phyloP scores from a whole-genome alignment of 1,140 invertebrate species.

The Uloborus diversus region DNA sequence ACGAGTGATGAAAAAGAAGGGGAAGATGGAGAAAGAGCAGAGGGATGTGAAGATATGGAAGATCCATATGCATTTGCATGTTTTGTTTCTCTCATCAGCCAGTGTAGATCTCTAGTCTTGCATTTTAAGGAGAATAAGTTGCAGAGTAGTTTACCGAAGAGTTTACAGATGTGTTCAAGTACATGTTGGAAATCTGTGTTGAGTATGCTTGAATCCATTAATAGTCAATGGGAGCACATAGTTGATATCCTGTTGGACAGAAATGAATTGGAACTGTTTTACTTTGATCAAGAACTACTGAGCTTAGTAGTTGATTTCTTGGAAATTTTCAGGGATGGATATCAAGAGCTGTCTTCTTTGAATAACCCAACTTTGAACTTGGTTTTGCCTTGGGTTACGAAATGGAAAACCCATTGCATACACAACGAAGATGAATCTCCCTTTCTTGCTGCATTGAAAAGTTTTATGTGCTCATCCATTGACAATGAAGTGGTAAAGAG shows the following conservation, averaged over 20 bases:
- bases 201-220: constrained; percentile 37
- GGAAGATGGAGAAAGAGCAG: neutral
- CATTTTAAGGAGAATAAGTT: constrained; percentile 53
- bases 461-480: constrained; percentile 39
- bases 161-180: constrained; percentile 24
- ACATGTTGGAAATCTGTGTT: constrained; percentile 43
- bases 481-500: constrained; percentile 47
- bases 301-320: constrained; percentile 46
- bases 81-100: constrained; percentile 30
- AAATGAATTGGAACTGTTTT: constrained; percentile 33
- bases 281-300: constrained; percentile 37
- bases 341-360: constrained; percentile 43
- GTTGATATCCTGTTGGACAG: constrained; percentile 30
- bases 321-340: constrained; percentile 45
- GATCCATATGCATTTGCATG: constrained; percentile 45
- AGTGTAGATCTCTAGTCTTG: constrained; percentile 33
- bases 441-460: constrained; percentile 31
- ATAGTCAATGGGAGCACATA: constrained; percentile 46
- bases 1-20: constrained; percentile 24
- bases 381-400: constrained; percentile 49
- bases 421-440: constrained; percentile 46
- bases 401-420: constrained; percentile 44
- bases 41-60: neutral
- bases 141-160: constrained; percentile 37
- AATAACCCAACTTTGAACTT: constrained; percentile 42